Conservation (phyloP, 2,888 invertebrate genomes). For the Drepana falcataria region DNA sequence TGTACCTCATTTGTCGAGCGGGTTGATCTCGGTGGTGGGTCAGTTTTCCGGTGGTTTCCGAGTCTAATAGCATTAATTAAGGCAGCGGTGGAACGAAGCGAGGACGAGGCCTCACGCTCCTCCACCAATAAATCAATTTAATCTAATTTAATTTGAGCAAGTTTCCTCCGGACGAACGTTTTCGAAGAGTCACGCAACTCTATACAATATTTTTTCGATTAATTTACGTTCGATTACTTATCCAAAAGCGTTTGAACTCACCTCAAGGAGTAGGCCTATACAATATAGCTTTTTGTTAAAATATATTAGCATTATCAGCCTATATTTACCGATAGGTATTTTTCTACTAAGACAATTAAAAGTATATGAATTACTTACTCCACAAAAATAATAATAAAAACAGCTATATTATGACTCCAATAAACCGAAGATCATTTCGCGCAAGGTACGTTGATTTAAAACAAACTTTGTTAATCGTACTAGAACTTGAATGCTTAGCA, state of each 20-base stretch:
- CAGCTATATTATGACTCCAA: no score
- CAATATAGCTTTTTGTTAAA: no score
- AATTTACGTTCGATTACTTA: slow-evolving; percentile 19
- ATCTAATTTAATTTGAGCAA: slow-evolving; percentile 74
- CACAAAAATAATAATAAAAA: no score
- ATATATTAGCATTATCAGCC: no score
- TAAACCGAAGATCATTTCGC: no score
- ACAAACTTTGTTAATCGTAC: no score
- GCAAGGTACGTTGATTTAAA: no score
- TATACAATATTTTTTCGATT: slow-evolving; percentile 25
- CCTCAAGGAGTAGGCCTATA: neutral
- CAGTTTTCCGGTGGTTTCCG: slow-evolving; percentile 64
- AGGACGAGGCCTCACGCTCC: slow-evolving; percentile 52
- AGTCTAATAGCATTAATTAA: slow-evolving; percentile 73
- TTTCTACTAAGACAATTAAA: no score
- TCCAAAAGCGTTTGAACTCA: neutral
- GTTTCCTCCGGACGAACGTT: slow-evolving; percentile 52
- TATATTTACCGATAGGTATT: no score
- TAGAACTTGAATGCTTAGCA: no score
- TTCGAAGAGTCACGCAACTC: slow-evolving; percentile 59
- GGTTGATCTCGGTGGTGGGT: slow-evolving; percentile 24
- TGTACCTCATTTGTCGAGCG: slow-evolving; percentile 7
- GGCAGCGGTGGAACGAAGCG: slow-evolving; percentile 47
- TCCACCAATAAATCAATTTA: slow-evolving; percentile 75
- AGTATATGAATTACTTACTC: no score